Evolutionary conservation across 2,113 vertebrate genomes (phyloP).

Genomic region (Erinaceus europaeus): DNA sequence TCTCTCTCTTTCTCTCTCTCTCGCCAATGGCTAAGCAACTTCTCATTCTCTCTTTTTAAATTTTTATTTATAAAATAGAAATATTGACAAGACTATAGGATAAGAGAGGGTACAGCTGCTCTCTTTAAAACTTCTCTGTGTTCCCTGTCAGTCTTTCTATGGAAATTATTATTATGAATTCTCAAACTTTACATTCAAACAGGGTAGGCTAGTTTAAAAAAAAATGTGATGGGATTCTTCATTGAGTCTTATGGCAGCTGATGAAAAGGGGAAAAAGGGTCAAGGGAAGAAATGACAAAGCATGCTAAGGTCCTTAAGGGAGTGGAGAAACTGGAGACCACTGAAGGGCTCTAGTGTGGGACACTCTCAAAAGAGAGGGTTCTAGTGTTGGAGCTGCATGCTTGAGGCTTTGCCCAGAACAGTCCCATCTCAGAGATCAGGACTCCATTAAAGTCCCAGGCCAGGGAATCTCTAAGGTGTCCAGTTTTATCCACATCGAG

Average conservation of each 20-base stretch:
- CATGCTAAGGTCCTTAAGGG: not conserved
- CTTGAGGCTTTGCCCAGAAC: not conserved
- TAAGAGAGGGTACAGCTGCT: not conserved
- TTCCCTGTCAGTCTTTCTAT: not conserved
- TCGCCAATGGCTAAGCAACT: no score
- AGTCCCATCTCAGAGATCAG: not conserved
- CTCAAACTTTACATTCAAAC: not conserved
- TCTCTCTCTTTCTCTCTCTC: no score
- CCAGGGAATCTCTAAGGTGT: not conserved
- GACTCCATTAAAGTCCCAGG: not conserved
- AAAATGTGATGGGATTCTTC: no score
- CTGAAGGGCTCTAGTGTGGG: not conserved
- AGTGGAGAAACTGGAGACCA: not conserved
- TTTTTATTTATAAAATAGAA: no score
- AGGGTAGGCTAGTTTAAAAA: not conserved
- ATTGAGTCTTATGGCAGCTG: not conserved
- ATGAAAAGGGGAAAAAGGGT: not conserved
- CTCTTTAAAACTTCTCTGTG: not conserved
- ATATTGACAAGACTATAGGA: no score
- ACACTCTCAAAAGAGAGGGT: not conserved
- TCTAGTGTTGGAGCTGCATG: not conserved
- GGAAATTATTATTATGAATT: not conserved
- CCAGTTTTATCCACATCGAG: not conserved
- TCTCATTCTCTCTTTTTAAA: no score
- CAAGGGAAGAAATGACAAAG: no score